These are phyloP conservation scores for Pollenia angustigena DNA, from an alignment of 2,888 invertebrate genomes.

Conservation along the genomic window DNA sequence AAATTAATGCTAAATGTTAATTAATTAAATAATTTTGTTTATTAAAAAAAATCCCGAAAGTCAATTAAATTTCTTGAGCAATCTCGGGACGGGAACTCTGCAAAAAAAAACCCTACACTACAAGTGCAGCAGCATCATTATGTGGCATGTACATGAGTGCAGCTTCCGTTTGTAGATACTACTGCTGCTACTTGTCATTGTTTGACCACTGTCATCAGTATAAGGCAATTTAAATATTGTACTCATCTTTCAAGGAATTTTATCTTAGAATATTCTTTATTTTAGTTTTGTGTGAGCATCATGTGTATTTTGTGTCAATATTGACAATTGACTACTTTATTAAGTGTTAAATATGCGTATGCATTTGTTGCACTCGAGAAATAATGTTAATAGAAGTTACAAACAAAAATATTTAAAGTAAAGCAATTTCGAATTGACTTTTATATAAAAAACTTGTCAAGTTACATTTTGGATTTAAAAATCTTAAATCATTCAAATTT, in stretches of 20 bases:
- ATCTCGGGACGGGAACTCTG: no score
- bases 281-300: constrained; percentile 22
- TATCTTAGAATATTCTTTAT: constrained; percentile 1
- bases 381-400: neutral
- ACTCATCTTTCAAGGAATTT: constrained; percentile 17
- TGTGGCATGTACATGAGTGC: neutral
- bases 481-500: no score
- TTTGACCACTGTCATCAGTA: neutral
- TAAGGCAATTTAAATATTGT: constrained; percentile 26
- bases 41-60: no score
- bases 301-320: constrained; percentile 74
- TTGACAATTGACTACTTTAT: constrained; percentile 79
- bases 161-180: constrained; percentile 42
- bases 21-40: no score
- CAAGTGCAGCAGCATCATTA: constrained; percentile 17
- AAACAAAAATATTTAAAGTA: neutral
- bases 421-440: no score
- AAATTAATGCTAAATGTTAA: no score
- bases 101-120: neutral
- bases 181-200: constrained; percentile 1
- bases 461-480: no score
- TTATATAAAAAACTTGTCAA: no score
- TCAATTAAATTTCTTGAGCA: no score
- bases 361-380: constrained; percentile 32
- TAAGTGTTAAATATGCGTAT: constrained; percentile 78